Evolutionary conservation across 2,113 vertebrate genomes (phyloP).

Genomic region (Cryptomyrus ogoouensis): DNA sequence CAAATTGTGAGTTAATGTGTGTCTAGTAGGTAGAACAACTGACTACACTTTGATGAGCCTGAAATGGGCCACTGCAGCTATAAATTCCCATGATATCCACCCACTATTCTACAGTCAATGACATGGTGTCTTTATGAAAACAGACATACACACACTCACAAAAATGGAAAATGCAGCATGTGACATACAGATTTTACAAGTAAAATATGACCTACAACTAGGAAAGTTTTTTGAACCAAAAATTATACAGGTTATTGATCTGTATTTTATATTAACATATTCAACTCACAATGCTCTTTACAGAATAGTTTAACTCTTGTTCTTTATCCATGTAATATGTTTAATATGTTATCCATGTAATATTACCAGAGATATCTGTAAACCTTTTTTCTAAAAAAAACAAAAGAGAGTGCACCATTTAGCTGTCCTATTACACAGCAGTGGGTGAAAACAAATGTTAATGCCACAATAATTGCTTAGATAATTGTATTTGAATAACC

Average conservation of each 20-base stretch:
- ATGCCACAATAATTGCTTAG: background rate
- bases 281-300: background rate
- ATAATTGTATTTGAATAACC: background rate
- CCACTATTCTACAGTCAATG: background rate
- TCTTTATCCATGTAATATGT: background rate
- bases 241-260: background rate
- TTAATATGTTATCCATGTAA: too few species aligned
- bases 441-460: background rate
- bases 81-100: background rate
- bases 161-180: background rate
- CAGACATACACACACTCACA: background rate
- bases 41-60: background rate
- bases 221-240: background rate
- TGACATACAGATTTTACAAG: background rate
- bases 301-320: background rate
- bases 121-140: background rate
- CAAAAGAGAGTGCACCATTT: background rate
- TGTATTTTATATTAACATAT: background rate
- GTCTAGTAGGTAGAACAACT: background rate
- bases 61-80: background rate
- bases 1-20: background rate
- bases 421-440: background rate
- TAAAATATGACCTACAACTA: background rate
- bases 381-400: background rate
- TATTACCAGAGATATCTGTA: background rate